Evolutionary conservation across 2,888 invertebrate species (phyloP), one percentile per base, ranked within the genome.

Genomic region (Drosophila ezoana): DNA sequence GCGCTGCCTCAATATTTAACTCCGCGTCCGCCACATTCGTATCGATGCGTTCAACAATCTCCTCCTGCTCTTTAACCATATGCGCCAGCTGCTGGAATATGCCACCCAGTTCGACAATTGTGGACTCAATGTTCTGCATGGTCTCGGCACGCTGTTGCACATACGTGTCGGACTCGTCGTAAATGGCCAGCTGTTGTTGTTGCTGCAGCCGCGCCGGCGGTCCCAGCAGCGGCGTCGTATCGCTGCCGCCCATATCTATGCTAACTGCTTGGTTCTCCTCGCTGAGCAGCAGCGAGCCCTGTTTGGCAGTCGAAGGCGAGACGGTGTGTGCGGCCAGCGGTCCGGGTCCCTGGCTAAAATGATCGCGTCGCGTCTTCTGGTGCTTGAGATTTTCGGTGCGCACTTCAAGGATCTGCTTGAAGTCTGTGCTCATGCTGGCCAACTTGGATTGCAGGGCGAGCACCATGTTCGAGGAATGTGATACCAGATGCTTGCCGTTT

Each of bases 111-210:
- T 99, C 99, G 13, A 99, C 98, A 88, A 99, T 99, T 16, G 99
- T 99, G 53, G 98, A 97, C 93, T 99, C 99, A 90, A 99, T 99
- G 91, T 97, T 98, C 92, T 99, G 98, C 99, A 99, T 99, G 0
- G 99, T 98, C 92, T 98, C 98, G 40, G 98, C 98, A 86, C 99
- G 94, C 89, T 96, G 96, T 89, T 97, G 97, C 41, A 98, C 94
- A 93, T 99, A 99, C 49, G 96, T 94, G 90, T 98, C 98, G 52
- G 96, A 95, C 92, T 97, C 96, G 92, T 98, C 97, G 89, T 97
- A 95, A 86, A 97, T 93, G 47, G 96, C 93, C 80, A 96, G 93
- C 81, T 97, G 95, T 87, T 96, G 95, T 84, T 91, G 90, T 28
- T 90, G 89, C 63, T 90, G 92, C 69, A 89, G 91, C 88, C 75